phyloP scores from a whole-genome alignment of 2,113 vertebrate genomes.

The Aix galericulata region DNA sequence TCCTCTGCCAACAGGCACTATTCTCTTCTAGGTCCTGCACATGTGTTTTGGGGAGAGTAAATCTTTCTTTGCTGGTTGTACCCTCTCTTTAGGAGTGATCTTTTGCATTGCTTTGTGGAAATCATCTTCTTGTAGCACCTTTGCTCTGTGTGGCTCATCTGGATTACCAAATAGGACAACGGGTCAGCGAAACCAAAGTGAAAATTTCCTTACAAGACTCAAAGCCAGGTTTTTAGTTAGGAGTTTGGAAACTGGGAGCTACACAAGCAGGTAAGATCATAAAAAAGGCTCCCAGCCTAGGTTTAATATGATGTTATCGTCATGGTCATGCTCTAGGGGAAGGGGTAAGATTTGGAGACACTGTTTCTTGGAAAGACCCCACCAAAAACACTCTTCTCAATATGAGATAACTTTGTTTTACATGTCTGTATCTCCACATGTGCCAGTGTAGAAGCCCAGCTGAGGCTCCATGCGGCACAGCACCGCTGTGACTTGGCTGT shows the following conservation, averaged over 20 bases:
- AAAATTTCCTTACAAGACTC: background rate
- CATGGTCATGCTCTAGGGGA: background rate
- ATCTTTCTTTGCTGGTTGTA: background rate
- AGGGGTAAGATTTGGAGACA: background rate
- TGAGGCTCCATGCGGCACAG: fast-evolving
- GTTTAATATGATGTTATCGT: background rate
- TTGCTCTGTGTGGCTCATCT: background rate
- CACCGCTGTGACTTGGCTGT: background rate
- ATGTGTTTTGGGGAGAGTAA: background rate
- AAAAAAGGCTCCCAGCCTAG: background rate
- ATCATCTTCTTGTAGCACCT: background rate
- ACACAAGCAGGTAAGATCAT: background rate
- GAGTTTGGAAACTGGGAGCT: background rate
- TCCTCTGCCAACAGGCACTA: background rate
- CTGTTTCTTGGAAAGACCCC: background rate
- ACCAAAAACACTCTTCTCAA: background rate
- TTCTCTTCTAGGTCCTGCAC: background rate
- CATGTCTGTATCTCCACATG: background rate
- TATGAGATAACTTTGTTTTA: background rate
- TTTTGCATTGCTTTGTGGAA: background rate
- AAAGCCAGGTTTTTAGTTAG: background rate
- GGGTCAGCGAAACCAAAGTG: background rate
- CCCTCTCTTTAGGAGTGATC: background rate
- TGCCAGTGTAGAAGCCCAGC: background rate
- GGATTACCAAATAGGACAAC: background rate